A percentile compares a stretch with the other conserved stretches of the same genome.
Conservation (phyloP, 2,113 vertebrate species). For the Oryzias curvinotus region DNA sequence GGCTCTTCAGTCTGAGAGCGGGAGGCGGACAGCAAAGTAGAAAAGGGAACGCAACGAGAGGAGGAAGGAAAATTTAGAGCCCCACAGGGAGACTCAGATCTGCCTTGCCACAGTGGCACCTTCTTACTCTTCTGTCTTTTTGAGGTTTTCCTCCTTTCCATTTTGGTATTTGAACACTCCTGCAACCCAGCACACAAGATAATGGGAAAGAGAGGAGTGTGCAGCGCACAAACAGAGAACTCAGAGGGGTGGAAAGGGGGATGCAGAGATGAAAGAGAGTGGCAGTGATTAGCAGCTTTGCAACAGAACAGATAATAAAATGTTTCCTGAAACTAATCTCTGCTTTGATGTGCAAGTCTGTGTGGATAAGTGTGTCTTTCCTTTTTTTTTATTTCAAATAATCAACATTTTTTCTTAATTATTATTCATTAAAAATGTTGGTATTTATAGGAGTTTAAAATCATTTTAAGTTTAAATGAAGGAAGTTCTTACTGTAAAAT, state of each 20-base stretch:
- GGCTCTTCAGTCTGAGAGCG: slow-evolving; percentile 16
- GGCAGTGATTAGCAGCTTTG: slow-evolving; percentile 73
- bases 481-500: too few species aligned
- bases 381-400: slow-evolving; percentile 10
- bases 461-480: too few species aligned
- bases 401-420: slow-evolving; percentile 6
- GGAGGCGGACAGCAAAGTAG: slow-evolving; percentile 11
- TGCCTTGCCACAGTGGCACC: neutral
- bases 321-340: slow-evolving; percentile 72
- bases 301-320: slow-evolving; percentile 69
- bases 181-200: slow-evolving; percentile 12
- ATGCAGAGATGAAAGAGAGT: slow-evolving; percentile 71
- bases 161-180: slow-evolving; percentile 23
- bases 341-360: slow-evolving; percentile 61
- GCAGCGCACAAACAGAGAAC: slow-evolving; percentile 29
- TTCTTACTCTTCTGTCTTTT: slow-evolving; percentile 10
- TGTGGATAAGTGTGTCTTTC: slow-evolving; percentile 16
- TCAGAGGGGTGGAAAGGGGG: slow-evolving; percentile 46
- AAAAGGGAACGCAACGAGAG: slow-evolving; percentile 1
- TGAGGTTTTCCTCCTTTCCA: slow-evolving; percentile 12
- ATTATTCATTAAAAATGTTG: neutral
- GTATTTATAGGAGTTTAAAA: neutral
- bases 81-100: slow-evolving; percentile 10
- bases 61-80: slow-evolving; percentile 11
- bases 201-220: slow-evolving; percentile 11